Percentiles rank a stretch among this genome's conserved stretches.
Evolutionary conservation across 2,797 vertebrate species (phyloP).

Genomic region (Hozukius guyotensis): DNA sequence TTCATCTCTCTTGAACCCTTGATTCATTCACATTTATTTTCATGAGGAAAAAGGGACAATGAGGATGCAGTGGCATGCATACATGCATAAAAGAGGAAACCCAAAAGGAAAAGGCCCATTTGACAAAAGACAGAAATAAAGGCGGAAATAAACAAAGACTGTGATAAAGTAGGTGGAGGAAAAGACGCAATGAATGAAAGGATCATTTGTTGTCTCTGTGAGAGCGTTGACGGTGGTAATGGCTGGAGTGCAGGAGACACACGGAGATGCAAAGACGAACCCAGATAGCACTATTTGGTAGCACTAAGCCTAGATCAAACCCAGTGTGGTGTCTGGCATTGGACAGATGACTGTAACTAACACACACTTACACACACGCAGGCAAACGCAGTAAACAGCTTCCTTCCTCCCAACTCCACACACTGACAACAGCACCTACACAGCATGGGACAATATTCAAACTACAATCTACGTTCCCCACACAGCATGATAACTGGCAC

Average conservation of each 20-base stretch:
- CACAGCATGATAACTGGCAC: neutral
- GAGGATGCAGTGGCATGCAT: neutral
- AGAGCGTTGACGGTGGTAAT: neutral
- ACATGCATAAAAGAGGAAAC: neutral
- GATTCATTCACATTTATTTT: constrained; percentile 40
- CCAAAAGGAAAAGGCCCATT: neutral
- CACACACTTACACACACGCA: neutral
- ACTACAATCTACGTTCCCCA: neutral
- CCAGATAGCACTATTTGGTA: neutral
- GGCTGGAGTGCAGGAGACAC: neutral
- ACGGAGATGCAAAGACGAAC: neutral
- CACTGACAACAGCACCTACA: constrained; percentile 1
- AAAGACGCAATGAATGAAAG: neutral
- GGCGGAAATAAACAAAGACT: neutral
- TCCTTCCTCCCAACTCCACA: neutral
- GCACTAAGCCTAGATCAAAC: neutral
- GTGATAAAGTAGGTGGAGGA: neutral
- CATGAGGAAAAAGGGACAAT: neutral
- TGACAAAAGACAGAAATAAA: neutral
- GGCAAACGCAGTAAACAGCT: neutral
- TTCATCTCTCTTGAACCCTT: constrained; percentile 36
- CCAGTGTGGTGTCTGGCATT: neutral
- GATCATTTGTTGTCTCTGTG: neutral
- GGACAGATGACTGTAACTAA: neutral
- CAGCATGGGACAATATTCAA: neutral